Evolutionary conservation across 1,140 invertebrate species (phyloP), one percentile per base, ranked within the genome.

Genomic region (Chelonus insularis): DNA sequence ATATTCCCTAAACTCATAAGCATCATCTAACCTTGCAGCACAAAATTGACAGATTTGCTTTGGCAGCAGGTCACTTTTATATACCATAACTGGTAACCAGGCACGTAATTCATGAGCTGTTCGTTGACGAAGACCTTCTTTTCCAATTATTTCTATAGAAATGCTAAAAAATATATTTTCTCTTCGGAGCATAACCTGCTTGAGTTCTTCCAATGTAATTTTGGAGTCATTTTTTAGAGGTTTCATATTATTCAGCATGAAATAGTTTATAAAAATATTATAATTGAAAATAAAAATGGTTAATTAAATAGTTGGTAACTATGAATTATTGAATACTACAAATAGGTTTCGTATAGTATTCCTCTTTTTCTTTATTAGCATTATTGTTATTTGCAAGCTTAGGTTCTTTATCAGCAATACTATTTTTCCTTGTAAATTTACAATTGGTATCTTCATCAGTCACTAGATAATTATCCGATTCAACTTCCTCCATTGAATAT

Each of bases 21-120:
- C 71, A 34, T 77, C 75, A 29, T 77, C 75, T 0, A 77, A 16
- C 29, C 74, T 68, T 0, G 75, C 74, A 6, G 75, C 75, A 18
- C 75, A 77, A 47, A 76, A 77, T 56, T 77, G 75, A 39, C 75
- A 77, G 23, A 77, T 76, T 65, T 76, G 69, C 57, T 77, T 77
- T 20, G 75, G 75, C 65, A 77, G 60, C 14, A 74, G 75, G 64
- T 77, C 75, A 11, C 68, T 74, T 64, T 74, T 72, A 55, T 77
- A 77, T 0, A 77, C 75, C 47, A 77, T 54, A 9, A 77, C 68
- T 4, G 75, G 75, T 11, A 77, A 57, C 32, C 73, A 75, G 4
- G 72, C 73, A 6, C 74, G 63, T 20, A 77, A 39, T 60, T 77
- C 76, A 29, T 77, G 68, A 9, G 64, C 71, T 7, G 75, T 69